Evolutionary conservation across 2,113 vertebrate genomes (phyloP), one percentile per base, ranked within the genome.

Genomic region (Nematolebias whitei): DNA sequence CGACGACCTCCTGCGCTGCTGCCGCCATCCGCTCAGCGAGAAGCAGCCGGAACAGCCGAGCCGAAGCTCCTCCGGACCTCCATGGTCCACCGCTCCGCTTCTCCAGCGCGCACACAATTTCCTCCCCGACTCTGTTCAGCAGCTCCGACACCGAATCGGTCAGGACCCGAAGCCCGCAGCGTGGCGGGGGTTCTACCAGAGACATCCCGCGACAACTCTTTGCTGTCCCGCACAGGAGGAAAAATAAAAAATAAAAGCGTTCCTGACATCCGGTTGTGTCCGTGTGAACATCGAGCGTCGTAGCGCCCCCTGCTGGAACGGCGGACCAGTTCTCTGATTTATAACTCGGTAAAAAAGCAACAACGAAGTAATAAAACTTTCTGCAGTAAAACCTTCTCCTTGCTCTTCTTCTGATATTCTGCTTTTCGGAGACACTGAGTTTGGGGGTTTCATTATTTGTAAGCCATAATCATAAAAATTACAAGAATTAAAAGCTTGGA

Each of bases 111-210:
- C 2, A 20, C 44, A 75, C 1, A 1, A 84, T n/a, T 12, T 84
- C 78, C 43, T 76, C 71, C 12, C 19, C 59, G 12, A 71, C 64
- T 48, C n/a, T 65, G 29, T 15, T 16, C 47, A 81, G 52, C 38
- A 59, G 68, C 63, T 79, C 68, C 19, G 68, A 69, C 60, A 81
- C 73, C 0, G 74, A 63, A 11, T 22, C 56, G 12, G 16, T 8
- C 47, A 84, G 63, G 13, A 18, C 20, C 50, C 29, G 74, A 35
- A 58, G 54, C 15, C 48, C 63, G 49, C 43, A 26, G 38, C 14
- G 23, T 44, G n/a, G 50, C 20, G 71, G 22, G 12, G 1, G 0
- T 19, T 40, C 67, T 10, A 11, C 0, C n/a, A 29, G 24, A 23
- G 53, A 57, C 82, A 85, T 85, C 23, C 49, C 60, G 16, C 14